These are phyloP conservation scores for Tipula helvola DNA, from an alignment of 2,888 invertebrate genomes.

Conservation along the genomic window DNA sequence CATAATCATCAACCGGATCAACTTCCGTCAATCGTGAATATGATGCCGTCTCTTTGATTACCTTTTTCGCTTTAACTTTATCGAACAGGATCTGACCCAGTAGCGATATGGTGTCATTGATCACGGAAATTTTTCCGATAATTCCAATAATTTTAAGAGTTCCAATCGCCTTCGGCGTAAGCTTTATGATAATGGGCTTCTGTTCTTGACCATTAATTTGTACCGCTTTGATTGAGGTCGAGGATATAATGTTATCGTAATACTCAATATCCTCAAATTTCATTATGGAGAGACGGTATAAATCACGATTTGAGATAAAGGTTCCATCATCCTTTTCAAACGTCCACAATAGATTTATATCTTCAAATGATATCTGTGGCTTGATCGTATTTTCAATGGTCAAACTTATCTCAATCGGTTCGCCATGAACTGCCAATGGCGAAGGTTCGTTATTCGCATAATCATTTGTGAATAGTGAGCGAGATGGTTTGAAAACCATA, in stretches of 20 bases:
- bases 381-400: slow-evolving; percentile 40
- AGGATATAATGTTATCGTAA: slow-evolving; percentile 22
- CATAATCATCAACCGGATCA: slow-evolving; percentile 26
- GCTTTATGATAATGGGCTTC: slow-evolving; percentile 51
- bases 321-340: slow-evolving; percentile 33
- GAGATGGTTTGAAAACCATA: slow-evolving; percentile 66
- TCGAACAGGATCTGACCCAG: slow-evolving; percentile 31
- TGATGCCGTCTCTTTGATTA: background rate
- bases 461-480: slow-evolving; percentile 56
- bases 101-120: slow-evolving; percentile 28
- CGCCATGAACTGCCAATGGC: slow-evolving; percentile 64
- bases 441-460: slow-evolving; percentile 46
- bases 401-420: slow-evolving; percentile 63
- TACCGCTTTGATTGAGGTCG: slow-evolving; percentile 24
- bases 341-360: slow-evolving; percentile 32
- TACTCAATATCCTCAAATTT: slow-evolving; percentile 12
- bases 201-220: slow-evolving; percentile 34
- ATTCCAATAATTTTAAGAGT: slow-evolving; percentile 61
- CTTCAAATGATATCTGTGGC: slow-evolving; percentile 38
- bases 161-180: slow-evolving; percentile 64
- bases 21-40: background rate
- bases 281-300: slow-evolving; percentile 22
- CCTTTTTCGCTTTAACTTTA: slow-evolving; percentile 26
- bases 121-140: slow-evolving; percentile 34
- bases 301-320: slow-evolving; percentile 33